Evolutionary conservation across 2,113 vertebrate genomes (phyloP).

Genomic region (Saguinus imperator): DNA sequence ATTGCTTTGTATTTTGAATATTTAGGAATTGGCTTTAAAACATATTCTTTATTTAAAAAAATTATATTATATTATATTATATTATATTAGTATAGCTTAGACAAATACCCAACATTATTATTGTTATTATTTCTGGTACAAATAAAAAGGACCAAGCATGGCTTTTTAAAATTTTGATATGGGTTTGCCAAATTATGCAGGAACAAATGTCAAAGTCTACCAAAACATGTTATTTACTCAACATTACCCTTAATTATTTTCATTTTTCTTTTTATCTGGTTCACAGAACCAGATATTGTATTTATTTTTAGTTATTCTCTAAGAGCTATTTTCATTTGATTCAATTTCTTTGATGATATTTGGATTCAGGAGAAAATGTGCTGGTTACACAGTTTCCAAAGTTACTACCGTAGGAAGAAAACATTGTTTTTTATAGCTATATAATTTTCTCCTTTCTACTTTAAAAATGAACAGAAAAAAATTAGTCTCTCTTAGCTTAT

Average conservation of each 20-base stretch:
- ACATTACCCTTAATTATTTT: neutral
- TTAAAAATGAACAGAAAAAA: neutral
- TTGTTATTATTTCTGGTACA: neutral
- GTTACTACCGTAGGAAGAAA: neutral
- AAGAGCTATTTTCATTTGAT: slow-evolving; percentile 39
- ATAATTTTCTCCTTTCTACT: neutral
- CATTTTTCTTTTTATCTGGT: neutral
- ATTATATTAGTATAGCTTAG: slow-evolving; percentile 55
- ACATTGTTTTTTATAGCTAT: neutral
- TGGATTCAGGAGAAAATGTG: neutral
- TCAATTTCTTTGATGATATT: neutral
- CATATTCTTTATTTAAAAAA: neutral
- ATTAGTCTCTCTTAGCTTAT: neutral
- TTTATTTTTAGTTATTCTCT: slow-evolving; percentile 58
- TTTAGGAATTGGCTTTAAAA: neutral
- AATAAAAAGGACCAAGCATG: too few relatives aligned
- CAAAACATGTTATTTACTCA: neutral
- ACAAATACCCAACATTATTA: neutral
- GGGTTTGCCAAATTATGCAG: neutral
- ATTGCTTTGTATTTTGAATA: neutral
- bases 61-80: neutral
- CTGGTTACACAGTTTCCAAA: neutral
- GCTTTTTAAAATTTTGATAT: too few relatives aligned
- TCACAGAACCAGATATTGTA: neutral
- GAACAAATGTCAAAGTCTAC: neutral